These are phyloP conservation scores for Drosophila micromelanica DNA, from an alignment of 1,140 invertebrate genomes.

Conservation along the genomic window DNA sequence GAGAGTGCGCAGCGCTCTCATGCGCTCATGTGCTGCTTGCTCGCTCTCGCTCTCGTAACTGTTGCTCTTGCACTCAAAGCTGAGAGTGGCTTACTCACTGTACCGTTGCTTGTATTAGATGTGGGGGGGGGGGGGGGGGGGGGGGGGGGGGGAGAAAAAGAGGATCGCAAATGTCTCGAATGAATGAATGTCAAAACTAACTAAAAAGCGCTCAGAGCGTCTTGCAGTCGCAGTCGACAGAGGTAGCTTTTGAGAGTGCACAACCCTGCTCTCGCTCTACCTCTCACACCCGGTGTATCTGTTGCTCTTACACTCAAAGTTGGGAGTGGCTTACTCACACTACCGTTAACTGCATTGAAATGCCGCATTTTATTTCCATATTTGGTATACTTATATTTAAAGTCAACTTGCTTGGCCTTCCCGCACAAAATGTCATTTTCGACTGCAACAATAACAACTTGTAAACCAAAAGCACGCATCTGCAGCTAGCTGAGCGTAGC, in stretches of 20 bases:
- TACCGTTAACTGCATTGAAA: slow-evolving; percentile 40
- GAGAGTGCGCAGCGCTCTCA: not conserved
- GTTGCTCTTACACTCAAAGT: slow-evolving; percentile 1
- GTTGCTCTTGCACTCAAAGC: slow-evolving; percentile 3
- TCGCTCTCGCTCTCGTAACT: not conserved
- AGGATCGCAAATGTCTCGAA: slow-evolving; percentile 11
- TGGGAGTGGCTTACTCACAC: slow-evolving; percentile 42
- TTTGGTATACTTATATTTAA: not conserved
- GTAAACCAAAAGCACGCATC: not conserved
- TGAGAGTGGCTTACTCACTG: slow-evolving; percentile 43
- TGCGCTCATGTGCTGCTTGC: not conserved
- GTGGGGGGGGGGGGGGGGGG: too few species aligned
- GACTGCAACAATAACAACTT: not conserved
- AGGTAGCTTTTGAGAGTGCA: slow-evolving; percentile 30
- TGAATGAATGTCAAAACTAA: slow-evolving; percentile 28
- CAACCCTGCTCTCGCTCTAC: not conserved
- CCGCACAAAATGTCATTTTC: not conserved
- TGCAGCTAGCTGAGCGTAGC: slow-evolving; percentile 7
- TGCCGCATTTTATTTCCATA: slow-evolving; percentile 15
- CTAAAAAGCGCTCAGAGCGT: slow-evolving; percentile 13
- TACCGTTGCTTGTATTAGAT: slow-evolving; percentile 36
- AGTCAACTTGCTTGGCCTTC: slow-evolving; percentile 11
- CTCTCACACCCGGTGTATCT: not conserved
- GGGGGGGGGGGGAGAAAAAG: not conserved
- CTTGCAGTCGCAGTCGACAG: not conserved